Base-by-base conservation (phyloP, 2,888 invertebrate genomes). In the Ichneumoninae sp. region DNA sequence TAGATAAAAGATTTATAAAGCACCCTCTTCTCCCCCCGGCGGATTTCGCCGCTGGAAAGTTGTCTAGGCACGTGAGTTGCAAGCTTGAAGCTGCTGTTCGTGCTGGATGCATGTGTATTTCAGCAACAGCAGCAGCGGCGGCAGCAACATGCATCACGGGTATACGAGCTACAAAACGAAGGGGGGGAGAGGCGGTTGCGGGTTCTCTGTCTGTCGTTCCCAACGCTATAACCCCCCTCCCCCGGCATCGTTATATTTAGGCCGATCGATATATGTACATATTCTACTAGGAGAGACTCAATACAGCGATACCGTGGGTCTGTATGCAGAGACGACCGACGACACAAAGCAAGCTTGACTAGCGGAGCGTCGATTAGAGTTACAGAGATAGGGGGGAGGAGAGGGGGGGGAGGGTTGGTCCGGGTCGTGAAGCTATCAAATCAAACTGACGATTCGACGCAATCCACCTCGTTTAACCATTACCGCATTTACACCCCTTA, bases 221-320 rank as follows among this genome's bases (percentile, higher is more conserved):
- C 69, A 69, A 74, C 44, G 62, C 78, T 82, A 44, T 74, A 68
- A 30, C 30, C 52, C 5, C 19, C 52, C 71, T 22, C 65, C 22
- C 60, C 72, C 62, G 60, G 79, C 89, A 88, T 87, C 88, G 91
- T 91, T 91, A 92, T 91, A 93, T 93, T 92, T 92, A 93, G 92
- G 93, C 91, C 93, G 91, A 92, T 92, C 92, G 91, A 93, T 92
- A 90, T 91, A 93, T 92, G 90, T 91, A 82, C 80, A 82, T 70
- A 70, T 84, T 84, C 69, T 60, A 83, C 62, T 22, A 65, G 62
- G 69, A 54, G 66, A 66, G 79, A 44, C 69, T 69, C 70, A 8
- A 70, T 70, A 82, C 62, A 50, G 47, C 26, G 54, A 54, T 19
- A 65, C 47, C 19, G 70, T 57, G 26, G 54, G 33, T 54, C 47